Conservation (phyloP, 2,888 invertebrate species). For the Steinernema hermaphroditum region DNA sequence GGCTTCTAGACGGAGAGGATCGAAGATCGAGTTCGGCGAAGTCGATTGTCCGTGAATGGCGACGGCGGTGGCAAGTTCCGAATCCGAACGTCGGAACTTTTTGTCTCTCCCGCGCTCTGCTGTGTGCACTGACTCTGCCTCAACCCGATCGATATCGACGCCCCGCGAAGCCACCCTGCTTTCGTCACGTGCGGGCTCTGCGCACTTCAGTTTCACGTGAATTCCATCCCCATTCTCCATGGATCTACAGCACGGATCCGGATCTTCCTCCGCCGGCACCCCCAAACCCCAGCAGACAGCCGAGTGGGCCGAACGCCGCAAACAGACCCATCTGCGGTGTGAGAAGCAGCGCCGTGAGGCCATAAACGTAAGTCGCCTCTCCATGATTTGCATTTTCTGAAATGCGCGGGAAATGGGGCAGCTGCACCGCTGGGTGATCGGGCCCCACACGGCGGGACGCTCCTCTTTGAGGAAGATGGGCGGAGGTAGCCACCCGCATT, state of each 20-base stretch:
- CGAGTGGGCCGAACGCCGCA: conserved; percentile 59
- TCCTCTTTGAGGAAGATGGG: too few species aligned
- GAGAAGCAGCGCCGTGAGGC: conserved; percentile 66
- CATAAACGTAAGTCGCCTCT: conserved; percentile 56
- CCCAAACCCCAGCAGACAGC: conserved; percentile 18
- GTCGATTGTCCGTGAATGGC: too few species aligned
- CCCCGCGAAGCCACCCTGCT: not conserved
- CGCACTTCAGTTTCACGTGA: conserved; percentile 21
- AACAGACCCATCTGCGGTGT: conserved; percentile 65
- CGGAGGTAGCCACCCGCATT: too few species aligned
- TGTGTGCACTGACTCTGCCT: not conserved
- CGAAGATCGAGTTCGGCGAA: too few species aligned
- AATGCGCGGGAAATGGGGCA: not conserved
- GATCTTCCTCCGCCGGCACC: not conserved
- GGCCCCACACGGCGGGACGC: not conserved
- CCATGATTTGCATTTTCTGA: not conserved
- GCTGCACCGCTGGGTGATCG: conserved; percentile 21
- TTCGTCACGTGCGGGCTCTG: not conserved
- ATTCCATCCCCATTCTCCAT: not conserved
- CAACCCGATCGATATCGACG: not conserved
- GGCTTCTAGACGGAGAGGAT: too few species aligned
- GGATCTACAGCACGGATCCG: not conserved
- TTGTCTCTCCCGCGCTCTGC: not conserved
- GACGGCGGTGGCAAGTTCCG: not conserved
- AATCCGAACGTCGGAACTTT: not conserved